phyloP scores from a whole-genome alignment of 2,888 invertebrate genomes.

The Drosophila meridionalis region DNA sequence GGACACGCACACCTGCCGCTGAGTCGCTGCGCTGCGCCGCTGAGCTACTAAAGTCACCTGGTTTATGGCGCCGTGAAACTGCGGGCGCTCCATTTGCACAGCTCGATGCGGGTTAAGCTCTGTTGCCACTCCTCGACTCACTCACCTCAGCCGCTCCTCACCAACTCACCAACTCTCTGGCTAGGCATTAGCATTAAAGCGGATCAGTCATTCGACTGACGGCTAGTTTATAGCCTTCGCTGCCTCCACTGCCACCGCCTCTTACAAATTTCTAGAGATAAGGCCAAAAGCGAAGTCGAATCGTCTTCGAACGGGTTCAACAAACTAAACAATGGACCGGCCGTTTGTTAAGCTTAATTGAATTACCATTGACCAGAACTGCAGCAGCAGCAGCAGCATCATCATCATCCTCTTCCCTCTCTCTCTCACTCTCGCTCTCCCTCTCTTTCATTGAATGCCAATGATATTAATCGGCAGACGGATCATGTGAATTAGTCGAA shows the following conservation, averaged over 20 bases:
- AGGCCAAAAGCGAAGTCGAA: slow-evolving; percentile 21
- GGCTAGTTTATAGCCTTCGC: slow-evolving; percentile 41
- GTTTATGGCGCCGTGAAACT: slow-evolving; percentile 71
- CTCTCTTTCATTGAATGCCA: slow-evolving; percentile 51
- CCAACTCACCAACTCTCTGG: neutral
- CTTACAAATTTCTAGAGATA: slow-evolving; percentile 45
- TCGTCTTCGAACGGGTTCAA: slow-evolving; percentile 54
- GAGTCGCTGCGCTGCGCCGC: slow-evolving; percentile 37
- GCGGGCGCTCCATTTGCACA: slow-evolving; percentile 73
- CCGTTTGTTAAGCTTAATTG: slow-evolving; percentile 60
- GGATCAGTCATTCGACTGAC: slow-evolving; percentile 60
- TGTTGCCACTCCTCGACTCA: neutral
- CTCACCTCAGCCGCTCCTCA: neutral
- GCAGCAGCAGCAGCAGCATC: slow-evolving; percentile 9
- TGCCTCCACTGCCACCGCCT: slow-evolving; percentile 19
- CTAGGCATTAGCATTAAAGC: slow-evolving; percentile 68
- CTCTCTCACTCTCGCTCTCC: slow-evolving; percentile 2
- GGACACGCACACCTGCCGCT: slow-evolving; percentile 48
- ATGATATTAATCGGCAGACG: slow-evolving; percentile 46
- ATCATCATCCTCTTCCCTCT: neutral
- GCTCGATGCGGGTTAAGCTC: slow-evolving; percentile 65
- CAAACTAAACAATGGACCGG: slow-evolving; percentile 69
- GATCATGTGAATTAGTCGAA: slow-evolving; percentile 48
- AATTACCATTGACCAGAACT: slow-evolving; percentile 61
- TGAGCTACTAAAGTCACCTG: slow-evolving; percentile 76